Base-by-base conservation (phyloP, 2,797 vertebrate species). In the Micromesistius poutassou region DNA sequence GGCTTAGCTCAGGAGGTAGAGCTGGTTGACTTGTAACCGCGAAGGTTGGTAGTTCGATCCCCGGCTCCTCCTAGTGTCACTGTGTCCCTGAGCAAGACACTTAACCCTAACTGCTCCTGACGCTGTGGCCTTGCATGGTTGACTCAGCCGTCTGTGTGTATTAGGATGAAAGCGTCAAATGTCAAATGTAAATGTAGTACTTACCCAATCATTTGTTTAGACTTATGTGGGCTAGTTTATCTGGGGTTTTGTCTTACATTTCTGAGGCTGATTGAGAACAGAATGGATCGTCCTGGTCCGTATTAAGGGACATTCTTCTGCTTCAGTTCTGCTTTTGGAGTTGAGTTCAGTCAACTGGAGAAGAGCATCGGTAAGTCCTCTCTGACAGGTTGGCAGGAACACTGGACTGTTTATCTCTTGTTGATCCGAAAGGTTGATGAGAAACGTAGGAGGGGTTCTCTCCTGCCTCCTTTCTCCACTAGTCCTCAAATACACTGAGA, bases 221-320 rank as follows among this genome's bases (percentile, higher is more conserved):
- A 14, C 14, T 2, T 66, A 66, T 66, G 55, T 66, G 55, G 22
- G 25, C 55, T 66, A 66, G 62, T 66, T 5, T 66, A 66, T 66
- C 25, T 66, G 62, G 28, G 62, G 14, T 25, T 66, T 28, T 10
- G 62, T 66, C n/a, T 25, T 66, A 25, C 62, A 28, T n/a, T 28
- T 66, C 62, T 66, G 62, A 66, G 25, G 62, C 62, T 66, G 62
- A 66, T 66, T 66, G 62, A 66, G 62, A 66, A 66, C 62, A 66
- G 62, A 66, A 66, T 66, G n/a, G 8, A 10, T 66, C 7, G n/a
- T 28, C 25, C 62, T 66, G 62, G n/a, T 66, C 62, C 25, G 8
- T 6, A 66, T 66, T 66, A 66, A 25, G 62, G 62, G 62, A 66
- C 79, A 62, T 77, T 81, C 81, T 81, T 79, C 78, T 80, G 78